Conservation (phyloP, 2,797 vertebrate species). For the Fundulus diaphanus region DNA sequence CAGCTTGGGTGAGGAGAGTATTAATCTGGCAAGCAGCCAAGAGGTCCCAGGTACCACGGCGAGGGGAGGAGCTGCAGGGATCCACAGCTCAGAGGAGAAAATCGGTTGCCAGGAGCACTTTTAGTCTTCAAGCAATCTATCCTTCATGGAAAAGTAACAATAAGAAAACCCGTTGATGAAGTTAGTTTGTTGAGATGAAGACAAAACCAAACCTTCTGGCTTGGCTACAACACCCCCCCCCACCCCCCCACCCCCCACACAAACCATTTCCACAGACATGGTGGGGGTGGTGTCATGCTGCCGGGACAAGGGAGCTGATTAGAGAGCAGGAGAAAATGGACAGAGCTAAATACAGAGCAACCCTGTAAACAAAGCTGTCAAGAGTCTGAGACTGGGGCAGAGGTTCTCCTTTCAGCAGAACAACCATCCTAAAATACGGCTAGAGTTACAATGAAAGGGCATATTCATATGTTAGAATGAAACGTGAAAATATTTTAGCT, state of each 20-base stretch:
- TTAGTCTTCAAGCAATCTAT: not conserved
- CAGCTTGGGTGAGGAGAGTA: not conserved
- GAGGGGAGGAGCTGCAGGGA: not conserved
- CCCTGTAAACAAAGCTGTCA: not conserved
- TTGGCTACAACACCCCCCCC: no score
- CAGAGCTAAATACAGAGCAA: not conserved
- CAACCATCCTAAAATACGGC: not conserved
- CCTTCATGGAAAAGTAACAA: not conserved
- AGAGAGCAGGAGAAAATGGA: not conserved
- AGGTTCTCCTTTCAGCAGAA: not conserved
- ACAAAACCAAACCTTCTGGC: not conserved
- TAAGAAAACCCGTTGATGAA: not conserved
- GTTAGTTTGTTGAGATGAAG: not conserved
- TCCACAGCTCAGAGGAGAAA: not conserved
- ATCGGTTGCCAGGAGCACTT: not conserved
- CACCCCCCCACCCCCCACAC: no score
- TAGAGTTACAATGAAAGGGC: not conserved
- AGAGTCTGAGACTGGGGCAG: not conserved
- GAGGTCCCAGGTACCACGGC: not conserved
- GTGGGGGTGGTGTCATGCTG: not conserved
- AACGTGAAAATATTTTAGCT: not conserved
- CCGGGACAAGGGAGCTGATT: not conserved
- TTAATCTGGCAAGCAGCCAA: not conserved
- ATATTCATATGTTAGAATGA: not conserved
- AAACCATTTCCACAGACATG: not conserved